phyloP scores from a whole-genome alignment of 2,113 vertebrate genomes.

The Neomonachus schauinslandi region DNA sequence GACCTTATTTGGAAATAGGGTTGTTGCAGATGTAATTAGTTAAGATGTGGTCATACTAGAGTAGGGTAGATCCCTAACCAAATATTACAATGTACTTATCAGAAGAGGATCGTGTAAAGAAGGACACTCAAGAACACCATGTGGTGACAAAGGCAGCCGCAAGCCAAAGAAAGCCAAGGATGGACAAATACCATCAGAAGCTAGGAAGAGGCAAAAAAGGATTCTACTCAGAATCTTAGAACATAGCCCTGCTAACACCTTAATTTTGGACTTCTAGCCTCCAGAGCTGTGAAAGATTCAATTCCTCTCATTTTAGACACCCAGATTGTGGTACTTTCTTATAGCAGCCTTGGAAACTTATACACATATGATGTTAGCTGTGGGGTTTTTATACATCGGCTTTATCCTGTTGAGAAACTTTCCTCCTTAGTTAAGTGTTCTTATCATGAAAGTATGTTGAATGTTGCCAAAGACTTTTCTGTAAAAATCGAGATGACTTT shows the following conservation, averaged over 20 bases:
- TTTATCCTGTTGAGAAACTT: neutral
- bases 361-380: neutral
- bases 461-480: neutral
- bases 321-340: neutral
- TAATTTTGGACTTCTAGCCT: neutral
- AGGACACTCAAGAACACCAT: neutral
- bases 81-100: neutral
- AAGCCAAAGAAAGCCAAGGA: neutral
- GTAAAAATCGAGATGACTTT: neutral
- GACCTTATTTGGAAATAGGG: neutral
- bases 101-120: neutral
- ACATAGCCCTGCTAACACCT: neutral
- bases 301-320: neutral
- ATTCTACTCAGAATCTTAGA: neutral
- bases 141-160: neutral
- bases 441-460: neutral
- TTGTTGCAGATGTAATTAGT: neutral
- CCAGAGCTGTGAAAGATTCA: neutral
- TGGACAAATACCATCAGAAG: neutral
- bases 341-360: neutral
- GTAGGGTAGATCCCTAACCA: neutral
- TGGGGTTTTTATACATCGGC: neutral
- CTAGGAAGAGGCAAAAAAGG: neutral
- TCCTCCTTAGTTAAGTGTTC: neutral
- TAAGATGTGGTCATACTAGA: neutral